These are phyloP conservation scores for Microctonus hyperodae DNA, from an alignment of 2,888 invertebrate species.

Conservation along the genomic window DNA sequence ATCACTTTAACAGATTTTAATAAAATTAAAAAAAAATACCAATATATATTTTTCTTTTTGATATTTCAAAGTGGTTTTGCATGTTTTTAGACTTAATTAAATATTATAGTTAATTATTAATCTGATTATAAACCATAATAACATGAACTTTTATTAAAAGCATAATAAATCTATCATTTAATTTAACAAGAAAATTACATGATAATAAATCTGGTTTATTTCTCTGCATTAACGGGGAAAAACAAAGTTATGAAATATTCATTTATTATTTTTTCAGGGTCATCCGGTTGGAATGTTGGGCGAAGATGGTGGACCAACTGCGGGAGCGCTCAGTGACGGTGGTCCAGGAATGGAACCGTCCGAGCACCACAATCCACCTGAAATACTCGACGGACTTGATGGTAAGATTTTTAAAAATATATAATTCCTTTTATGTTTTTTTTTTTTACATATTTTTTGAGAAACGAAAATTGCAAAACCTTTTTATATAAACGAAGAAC, in stretches of 20 bases:
- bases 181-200: no score
- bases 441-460: conserved; percentile 27
- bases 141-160: no score
- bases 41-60: background rate
- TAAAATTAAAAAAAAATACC: background rate
- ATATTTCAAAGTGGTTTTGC: no score
- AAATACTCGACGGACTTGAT: conserved; percentile 64
- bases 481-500: background rate
- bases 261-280: conserved; percentile 49
- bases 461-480: background rate
- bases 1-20: background rate
- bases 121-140: no score
- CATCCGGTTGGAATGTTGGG: conserved; percentile 59
- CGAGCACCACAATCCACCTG: conserved; percentile 61
- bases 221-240: no score
- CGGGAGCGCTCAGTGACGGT: conserved; percentile 57
- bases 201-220: background rate
- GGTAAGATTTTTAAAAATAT: conserved; percentile 57
- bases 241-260: conserved; percentile 21
- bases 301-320: conserved; percentile 57
- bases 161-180: no score
- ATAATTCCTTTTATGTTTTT: conserved; percentile 30
- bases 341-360: conserved; percentile 58
- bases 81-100: no score
- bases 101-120: no score